Evolutionary conservation across 2,888 invertebrate genomes (phyloP).

Genomic region (Exocentrus adspersus): DNA sequence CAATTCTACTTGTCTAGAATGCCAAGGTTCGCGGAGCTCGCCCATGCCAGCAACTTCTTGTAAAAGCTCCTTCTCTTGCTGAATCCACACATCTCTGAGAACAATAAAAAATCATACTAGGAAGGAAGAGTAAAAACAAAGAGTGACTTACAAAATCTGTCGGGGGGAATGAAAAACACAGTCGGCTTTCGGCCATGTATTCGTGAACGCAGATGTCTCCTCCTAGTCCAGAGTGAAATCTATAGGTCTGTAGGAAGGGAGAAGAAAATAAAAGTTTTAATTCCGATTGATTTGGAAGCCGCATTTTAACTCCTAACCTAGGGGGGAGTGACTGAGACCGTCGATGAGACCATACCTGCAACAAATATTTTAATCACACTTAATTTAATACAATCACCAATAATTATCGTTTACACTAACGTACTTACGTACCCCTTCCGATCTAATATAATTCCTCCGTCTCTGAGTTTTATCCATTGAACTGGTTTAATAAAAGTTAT

Average conservation of each 20-base stretch:
- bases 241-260: slow-evolving; percentile 78
- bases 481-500: background rate
- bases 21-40: slow-evolving; percentile 86
- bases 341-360: slow-evolving; percentile 70
- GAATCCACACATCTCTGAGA: slow-evolving; percentile 85
- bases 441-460: background rate
- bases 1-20: slow-evolving; percentile 81
- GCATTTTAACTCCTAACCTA: slow-evolving; percentile 81
- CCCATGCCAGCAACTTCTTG: slow-evolving; percentile 92
- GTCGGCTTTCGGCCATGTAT: slow-evolving; percentile 88
- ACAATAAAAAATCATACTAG: background rate
- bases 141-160: slow-evolving; percentile 80
- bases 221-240: slow-evolving; percentile 91
- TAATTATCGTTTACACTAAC: too few relatives aligned
- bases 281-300: slow-evolving; percentile 82
- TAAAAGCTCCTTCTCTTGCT: slow-evolving; percentile 88
- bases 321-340: slow-evolving; percentile 89
- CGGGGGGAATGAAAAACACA: slow-evolving; percentile 88
- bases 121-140: background rate
- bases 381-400: too few relatives aligned
- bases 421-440: too few relatives aligned
- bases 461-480: background rate
- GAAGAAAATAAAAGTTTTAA: slow-evolving; percentile 79
- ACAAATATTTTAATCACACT: too few relatives aligned
- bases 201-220: slow-evolving; percentile 95